Base-by-base conservation (phyloP, 2,797 vertebrate genomes). In the Silurus lanzhouensis region DNA sequence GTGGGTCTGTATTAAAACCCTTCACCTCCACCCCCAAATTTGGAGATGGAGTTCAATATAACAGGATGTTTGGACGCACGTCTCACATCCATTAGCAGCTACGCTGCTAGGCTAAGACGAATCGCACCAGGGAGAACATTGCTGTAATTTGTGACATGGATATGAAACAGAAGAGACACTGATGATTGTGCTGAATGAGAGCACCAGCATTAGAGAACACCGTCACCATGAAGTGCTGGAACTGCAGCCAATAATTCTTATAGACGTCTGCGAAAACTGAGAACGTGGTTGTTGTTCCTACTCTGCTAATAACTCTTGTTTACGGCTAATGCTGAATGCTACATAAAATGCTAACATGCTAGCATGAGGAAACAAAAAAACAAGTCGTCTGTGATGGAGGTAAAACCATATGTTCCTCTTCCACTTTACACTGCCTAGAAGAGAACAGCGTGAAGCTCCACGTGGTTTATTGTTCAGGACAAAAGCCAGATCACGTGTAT, bases 31-130 rank as follows among this genome's bases (percentile, higher is more conserved):
- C 1, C 22, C 9, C 22, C 71, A 14, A 13, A 46, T 48, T 72
- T 70, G 20, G 48, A 48, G 14, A 44, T 19, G 27, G 38, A 44
- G 46, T 15, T n/a, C 61, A 31, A 38, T 70, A 70, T 20, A 80
- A 77, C 55, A 22, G 31, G 64, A 15, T 46, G 44, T 64, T 7
- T 64, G 44, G 67, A 58, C 68, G 31, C 9, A 31, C 25, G 20
- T n/a, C 9, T 2, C 14, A n/a, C n/a, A 19, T 87, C 67, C 82
- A 72, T 81, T 52, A 83, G 31, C 48, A 38, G 38, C 38, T 84
- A 31, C n/a, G 55, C 60, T 68, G 84, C 77, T 61, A 5, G 64
- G 55, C 46, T 46, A 2, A 84, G 84, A 86, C 79, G 70, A 89
- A 83, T 48, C 76, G 64, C 31, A 38, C 66, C 79, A 76, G 77